These are phyloP conservation scores for Volucella bombylans DNA, from an alignment of 2,888 invertebrate genomes.

Conservation along the genomic window DNA sequence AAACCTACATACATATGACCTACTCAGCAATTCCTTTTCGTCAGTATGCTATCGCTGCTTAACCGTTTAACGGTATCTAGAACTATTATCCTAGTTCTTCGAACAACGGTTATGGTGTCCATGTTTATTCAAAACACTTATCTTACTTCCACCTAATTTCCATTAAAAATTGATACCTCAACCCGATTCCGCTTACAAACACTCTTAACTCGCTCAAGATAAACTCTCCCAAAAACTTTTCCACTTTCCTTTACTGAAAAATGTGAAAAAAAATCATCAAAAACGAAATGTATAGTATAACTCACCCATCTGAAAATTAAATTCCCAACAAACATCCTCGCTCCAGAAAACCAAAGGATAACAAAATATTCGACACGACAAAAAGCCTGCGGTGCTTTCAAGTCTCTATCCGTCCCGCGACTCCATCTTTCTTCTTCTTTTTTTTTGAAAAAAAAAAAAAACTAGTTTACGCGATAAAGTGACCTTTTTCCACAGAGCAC, in stretches of 20 bases:
- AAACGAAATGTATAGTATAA: no score
- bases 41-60: no score
- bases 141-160: constrained; percentile 5
- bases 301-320: constrained; percentile 14
- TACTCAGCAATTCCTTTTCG: no score
- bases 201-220: constrained; percentile 16
- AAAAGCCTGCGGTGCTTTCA: constrained; percentile 23
- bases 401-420: not conserved
- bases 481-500: constrained; percentile 44
- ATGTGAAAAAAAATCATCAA: constrained; percentile 13
- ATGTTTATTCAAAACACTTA: no score
- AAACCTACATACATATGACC: no score
- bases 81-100: no score
- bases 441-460: constrained; percentile 38
- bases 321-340: constrained; percentile 26
- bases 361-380: constrained; percentile 40
- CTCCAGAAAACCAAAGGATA: constrained; percentile 27
- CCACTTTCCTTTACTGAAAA: constrained; percentile 2
- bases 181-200: constrained; percentile 20
- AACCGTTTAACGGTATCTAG: no score
- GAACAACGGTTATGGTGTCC: no score
- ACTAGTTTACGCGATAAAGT: constrained; percentile 63
- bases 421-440: not conserved
- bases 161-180: constrained; percentile 35
- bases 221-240: constrained; percentile 24